These are phyloP conservation scores for Erannis defoliaria DNA, from an alignment of 2,888 invertebrate species.

Conservation along the genomic window DNA sequence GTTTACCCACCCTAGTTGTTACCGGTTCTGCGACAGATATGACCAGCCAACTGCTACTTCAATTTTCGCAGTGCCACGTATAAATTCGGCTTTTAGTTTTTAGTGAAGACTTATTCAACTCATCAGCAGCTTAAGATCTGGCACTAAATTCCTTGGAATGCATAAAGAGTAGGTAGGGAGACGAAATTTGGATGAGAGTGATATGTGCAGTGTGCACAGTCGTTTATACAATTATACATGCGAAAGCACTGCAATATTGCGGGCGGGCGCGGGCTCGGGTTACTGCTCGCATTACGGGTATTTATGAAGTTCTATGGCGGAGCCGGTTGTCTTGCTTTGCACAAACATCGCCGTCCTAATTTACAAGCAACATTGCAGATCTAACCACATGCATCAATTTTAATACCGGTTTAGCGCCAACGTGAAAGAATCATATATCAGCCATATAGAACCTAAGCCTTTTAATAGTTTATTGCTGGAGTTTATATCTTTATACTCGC, in stretches of 20 bases:
- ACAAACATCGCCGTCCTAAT: constrained; percentile 2
- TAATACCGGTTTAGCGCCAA: neutral
- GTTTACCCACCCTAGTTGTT: too few species aligned
- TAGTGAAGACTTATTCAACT: too few species aligned
- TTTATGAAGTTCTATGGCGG: constrained; percentile 23
- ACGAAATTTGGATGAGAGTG: neutral
- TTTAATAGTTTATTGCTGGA: too few species aligned
- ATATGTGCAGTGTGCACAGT: constrained; percentile 12
- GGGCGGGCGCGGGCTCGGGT: constrained; percentile 20
- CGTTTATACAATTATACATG: too few species aligned
- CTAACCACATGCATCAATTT: neutral
- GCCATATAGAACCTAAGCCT: too few species aligned
- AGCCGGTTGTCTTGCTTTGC: constrained; percentile 2
- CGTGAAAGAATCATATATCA: too few species aligned
- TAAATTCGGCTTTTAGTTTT: too few species aligned
- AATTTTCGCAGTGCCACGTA: too few species aligned
- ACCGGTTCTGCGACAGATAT: too few species aligned
- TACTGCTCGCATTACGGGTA: constrained; percentile 34
- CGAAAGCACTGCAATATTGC: constrained; percentile 28
- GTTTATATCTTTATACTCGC: too few species aligned
- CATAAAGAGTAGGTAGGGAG: neutral
- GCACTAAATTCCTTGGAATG: constrained; percentile 2
- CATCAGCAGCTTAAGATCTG: neutral
- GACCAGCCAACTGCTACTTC: too few species aligned
- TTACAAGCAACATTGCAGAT: constrained; percentile 6